phyloP scores from a whole-genome alignment of 2,797 vertebrate species.

The Erethizon dorsatum region DNA sequence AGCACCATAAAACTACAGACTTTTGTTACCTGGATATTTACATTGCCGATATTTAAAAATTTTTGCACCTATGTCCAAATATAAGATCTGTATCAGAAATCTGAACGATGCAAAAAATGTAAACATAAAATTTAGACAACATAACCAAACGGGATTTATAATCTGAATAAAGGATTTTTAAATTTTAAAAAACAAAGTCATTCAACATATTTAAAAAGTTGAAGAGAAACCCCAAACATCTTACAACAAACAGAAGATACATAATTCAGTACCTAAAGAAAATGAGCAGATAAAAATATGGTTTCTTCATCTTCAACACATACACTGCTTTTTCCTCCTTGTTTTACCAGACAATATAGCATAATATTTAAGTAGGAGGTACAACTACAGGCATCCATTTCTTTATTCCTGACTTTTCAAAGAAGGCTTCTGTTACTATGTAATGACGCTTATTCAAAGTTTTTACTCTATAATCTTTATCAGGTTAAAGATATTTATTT shows the following conservation, averaged over 20 bases:
- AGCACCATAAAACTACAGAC: constrained; percentile 42
- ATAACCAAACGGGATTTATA: neutral
- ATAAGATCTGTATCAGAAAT: constrained; percentile 47
- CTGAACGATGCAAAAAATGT: constrained; percentile 17
- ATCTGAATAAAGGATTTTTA: neutral
- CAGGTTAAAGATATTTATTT: neutral
- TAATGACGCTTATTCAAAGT: constrained; percentile 4
- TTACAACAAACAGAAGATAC: neutral
- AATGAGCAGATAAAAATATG: constrained; percentile 49
- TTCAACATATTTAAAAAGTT: neutral
- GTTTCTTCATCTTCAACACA: constrained; percentile 6
- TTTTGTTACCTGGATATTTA: constrained; percentile 8
- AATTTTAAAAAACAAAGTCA: constrained; percentile 50
- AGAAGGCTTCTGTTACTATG: neutral
- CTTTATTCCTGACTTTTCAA: neutral
- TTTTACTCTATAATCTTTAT: constrained; percentile 35
- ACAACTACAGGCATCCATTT: neutral
- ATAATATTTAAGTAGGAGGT: neutral
- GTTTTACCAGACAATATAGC: constrained; percentile 26
- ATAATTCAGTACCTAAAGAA: neutral
- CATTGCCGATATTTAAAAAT: neutral
- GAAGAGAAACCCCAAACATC: neutral
- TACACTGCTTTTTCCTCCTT: neutral
- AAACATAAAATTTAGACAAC: constrained; percentile 36
- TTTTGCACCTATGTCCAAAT: constrained; percentile 4